Conservation (phyloP, 2,113 vertebrate species). For the Scomber colias region DNA sequence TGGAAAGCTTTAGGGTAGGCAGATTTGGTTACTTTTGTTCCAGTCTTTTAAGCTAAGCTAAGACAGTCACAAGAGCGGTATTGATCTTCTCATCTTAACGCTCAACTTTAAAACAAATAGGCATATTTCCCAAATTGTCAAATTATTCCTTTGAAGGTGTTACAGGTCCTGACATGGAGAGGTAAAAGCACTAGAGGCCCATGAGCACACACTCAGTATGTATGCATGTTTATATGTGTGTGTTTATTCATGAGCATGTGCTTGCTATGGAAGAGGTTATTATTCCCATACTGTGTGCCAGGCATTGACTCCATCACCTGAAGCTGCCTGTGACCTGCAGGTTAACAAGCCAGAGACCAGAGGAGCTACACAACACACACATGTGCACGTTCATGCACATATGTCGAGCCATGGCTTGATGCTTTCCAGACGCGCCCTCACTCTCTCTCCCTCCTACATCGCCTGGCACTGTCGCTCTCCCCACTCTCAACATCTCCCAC, state of each 20-base stretch:
- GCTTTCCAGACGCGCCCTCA: conserved; percentile 73
- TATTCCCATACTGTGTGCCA: conserved; percentile 47
- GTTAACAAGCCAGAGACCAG: conserved; percentile 51
- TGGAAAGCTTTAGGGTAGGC: no score
- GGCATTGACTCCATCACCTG: conserved; percentile 63
- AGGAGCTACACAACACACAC: conserved; percentile 15
- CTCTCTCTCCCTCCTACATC: conserved; percentile 59
- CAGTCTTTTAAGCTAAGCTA: not conserved
- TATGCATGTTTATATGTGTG: conserved; percentile 16
- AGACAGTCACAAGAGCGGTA: not conserved
- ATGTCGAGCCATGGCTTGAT: conserved; percentile 64
- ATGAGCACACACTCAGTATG: not conserved
- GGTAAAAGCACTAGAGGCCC: not conserved
- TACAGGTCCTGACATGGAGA: not conserved
- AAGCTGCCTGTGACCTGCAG: conserved; percentile 60
- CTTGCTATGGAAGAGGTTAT: conserved; percentile 2
- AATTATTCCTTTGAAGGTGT: conserved; percentile 14
- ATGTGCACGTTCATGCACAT: conserved; percentile 20
- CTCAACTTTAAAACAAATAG: not conserved
- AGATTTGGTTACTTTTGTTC: no score
- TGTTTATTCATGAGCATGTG: not conserved
- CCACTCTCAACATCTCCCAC: conserved; percentile 51
- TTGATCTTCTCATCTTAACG: not conserved
- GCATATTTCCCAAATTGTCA: conserved; percentile 3
- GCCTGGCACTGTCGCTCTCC: conserved; percentile 66